Conservation (phyloP, 2,113 vertebrate species). For the human (Homo sapiens) region GRCh38 chr4:95044001-95044500, state of each 20-base stretch:
- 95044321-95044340: slow-evolving; percentile 83
- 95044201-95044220: slow-evolving; percentile 79
- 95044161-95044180: neutral
- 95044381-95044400: slow-evolving; percentile 92
- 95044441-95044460: slow-evolving; percentile 90
- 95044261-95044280: slow-evolving; percentile 84
- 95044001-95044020: neutral
- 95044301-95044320: slow-evolving; percentile 81
- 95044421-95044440: slow-evolving; percentile 89
- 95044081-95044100: neutral
- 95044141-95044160: slow-evolving; percentile 16
- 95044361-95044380: slow-evolving; percentile 91
- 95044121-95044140: neutral
- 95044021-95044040: neutral
- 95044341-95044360: slow-evolving; percentile 88
- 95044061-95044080: neutral
- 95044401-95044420: slow-evolving; percentile 89
- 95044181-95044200: slow-evolving; percentile 81
- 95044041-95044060: neutral
- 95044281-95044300: slow-evolving; percentile 88
- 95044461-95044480: slow-evolving; percentile 89
- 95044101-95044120: neutral
- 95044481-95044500: slow-evolving; percentile 89
- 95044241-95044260: slow-evolving; percentile 80
- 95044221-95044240: slow-evolving; percentile 67